Evolutionary conservation across 1,140 invertebrate species (phyloP).

Genomic region (Triops longicaudatus): DNA sequence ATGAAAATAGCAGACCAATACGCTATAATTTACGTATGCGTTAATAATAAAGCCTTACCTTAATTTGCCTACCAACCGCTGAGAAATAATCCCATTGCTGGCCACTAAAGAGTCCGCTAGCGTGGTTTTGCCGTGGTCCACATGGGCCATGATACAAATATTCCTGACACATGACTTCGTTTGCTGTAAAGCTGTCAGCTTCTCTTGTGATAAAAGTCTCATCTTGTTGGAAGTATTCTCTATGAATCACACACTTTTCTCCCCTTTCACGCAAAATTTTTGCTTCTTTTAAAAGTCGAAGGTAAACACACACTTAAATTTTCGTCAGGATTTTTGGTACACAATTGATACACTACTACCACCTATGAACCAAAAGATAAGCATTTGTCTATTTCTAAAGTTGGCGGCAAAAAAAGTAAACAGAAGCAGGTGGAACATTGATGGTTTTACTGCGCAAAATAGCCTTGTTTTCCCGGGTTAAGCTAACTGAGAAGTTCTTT

Average conservation of each 20-base stretch:
- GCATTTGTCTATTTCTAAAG: no score
- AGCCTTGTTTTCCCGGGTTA: neutral
- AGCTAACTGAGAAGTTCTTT: neutral
- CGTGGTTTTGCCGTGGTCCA: slow-evolving; percentile 99
- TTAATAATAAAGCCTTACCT: slow-evolving; percentile 44
- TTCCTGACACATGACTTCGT: slow-evolving; percentile 57
- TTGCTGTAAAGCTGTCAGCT: slow-evolving; percentile 54
- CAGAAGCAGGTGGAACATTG: neutral
- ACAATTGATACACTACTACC: neutral
- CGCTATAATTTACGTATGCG: no score
- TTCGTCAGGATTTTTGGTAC: neutral
- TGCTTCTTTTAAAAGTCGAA: neutral
- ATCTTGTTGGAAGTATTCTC: slow-evolving; percentile 37
- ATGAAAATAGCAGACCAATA: no score
- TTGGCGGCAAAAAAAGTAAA: slow-evolving; percentile 1
- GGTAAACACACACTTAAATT: neutral
- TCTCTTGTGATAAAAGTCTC: slow-evolving; percentile 47
- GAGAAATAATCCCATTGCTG: slow-evolving; percentile 92
- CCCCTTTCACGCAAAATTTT: neutral
- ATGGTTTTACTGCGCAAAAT: neutral
- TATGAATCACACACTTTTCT: no score
- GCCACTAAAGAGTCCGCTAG: slow-evolving; percentile 90
- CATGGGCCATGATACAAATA: slow-evolving; percentile 97
- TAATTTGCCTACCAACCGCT: slow-evolving; percentile 80
- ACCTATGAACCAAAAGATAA: no score